These are phyloP conservation scores for Plebejus anna DNA, from an alignment of 2,888 invertebrate species.

Conservation along the genomic window DNA sequence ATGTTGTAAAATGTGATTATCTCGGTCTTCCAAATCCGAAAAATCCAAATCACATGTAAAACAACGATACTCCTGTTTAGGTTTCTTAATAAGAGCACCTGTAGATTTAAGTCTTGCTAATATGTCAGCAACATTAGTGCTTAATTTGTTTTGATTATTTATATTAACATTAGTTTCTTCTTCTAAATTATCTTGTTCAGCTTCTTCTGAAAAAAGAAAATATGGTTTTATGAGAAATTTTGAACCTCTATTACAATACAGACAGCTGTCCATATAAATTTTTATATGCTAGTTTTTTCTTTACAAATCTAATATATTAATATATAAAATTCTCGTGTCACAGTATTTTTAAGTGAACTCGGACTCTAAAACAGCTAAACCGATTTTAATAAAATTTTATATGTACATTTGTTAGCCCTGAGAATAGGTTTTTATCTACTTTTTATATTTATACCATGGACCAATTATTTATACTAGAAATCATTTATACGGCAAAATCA, in stretches of 20 bases:
- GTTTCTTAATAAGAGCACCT: slow-evolving; percentile 61
- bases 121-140: slow-evolving; percentile 56
- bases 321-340: no score
- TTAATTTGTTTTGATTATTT: slow-evolving; percentile 39
- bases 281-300: not conserved
- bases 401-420: no score
- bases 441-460: no score
- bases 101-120: slow-evolving; percentile 62
- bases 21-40: slow-evolving; percentile 63
- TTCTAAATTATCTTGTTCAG: slow-evolving; percentile 43
- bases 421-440: no score
- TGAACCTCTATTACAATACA: not conserved
- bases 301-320: not conserved
- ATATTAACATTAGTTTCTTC: slow-evolving; percentile 41
- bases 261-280: no score
- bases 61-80: slow-evolving; percentile 67
- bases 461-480: no score
- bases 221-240: slow-evolving; percentile 4
- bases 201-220: slow-evolving; percentile 46
- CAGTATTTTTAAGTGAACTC: no score
- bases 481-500: no score
- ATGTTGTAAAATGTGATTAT: slow-evolving; percentile 78
- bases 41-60: slow-evolving; percentile 76
- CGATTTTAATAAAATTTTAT: no score
- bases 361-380: no score